Percentiles rank a stretch among this genome's conserved stretches.
phyloP scores from a whole-genome alignment of 2,113 vertebrate genomes.

The Hemibagrus wyckioides region DNA sequence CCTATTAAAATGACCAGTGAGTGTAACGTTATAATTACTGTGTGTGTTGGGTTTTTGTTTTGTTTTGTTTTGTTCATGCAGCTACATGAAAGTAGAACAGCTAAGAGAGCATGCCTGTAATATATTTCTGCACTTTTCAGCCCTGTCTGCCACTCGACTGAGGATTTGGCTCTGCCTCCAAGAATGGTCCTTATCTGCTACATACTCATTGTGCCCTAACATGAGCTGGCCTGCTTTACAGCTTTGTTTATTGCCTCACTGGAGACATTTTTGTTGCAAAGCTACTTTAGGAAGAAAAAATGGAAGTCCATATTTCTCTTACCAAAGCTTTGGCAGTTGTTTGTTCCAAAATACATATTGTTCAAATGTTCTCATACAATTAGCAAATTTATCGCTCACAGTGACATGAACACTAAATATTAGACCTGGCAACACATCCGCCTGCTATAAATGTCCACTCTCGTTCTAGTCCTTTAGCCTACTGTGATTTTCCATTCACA shows the following conservation, averaged over 20 bases:
- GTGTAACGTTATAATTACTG: constrained; percentile 31
- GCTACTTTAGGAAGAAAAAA: constrained; percentile 3
- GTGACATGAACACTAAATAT: background rate
- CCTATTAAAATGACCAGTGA: background rate
- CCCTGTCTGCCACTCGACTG: background rate
- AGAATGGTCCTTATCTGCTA: constrained; percentile 39
- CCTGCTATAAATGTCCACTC: background rate
- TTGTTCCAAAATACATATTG: background rate
- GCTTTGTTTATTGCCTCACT: constrained; percentile 34
- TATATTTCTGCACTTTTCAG: constrained; percentile 16
- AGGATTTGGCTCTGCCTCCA: constrained; percentile 30
- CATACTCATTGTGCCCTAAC: constrained; percentile 1
- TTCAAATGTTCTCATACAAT: background rate
- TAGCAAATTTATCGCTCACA: background rate
- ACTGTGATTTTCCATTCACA: background rate
- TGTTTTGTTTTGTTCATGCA: background rate
- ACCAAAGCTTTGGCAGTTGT: constrained; percentile 3
- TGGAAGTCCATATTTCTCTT: constrained; percentile 16
- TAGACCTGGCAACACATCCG: background rate
- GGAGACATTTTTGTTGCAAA: constrained; percentile 10
- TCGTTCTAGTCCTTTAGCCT: background rate
- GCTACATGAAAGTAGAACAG: background rate
- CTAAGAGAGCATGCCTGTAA: background rate
- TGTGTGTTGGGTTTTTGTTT: background rate
- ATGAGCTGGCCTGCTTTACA: constrained; percentile 32